Conservation (phyloP, 1,140 invertebrate species). For the Tachypleus tridentatus region DNA sequence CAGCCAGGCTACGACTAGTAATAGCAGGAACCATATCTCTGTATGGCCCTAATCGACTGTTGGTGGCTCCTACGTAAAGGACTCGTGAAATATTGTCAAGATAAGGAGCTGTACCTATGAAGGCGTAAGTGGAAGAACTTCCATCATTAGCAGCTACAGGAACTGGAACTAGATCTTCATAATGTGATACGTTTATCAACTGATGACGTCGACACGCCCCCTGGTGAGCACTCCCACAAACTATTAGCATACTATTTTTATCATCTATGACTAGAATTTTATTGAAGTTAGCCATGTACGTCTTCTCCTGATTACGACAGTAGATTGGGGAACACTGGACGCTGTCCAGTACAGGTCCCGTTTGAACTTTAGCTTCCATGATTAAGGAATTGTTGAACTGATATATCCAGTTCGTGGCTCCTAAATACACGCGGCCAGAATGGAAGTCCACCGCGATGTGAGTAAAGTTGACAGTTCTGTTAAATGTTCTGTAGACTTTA, state of each 20-base stretch:
- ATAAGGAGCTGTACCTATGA: constrained; percentile 81
- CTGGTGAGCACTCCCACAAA: constrained; percentile 75
- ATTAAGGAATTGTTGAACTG: constrained; percentile 60
- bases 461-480: constrained; percentile 32
- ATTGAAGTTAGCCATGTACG: constrained; percentile 68
- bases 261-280: constrained; percentile 82
- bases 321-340: constrained; percentile 72
- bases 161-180: constrained; percentile 56
- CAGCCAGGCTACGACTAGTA: constrained; percentile 65
- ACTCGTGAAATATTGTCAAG: constrained; percentile 52
- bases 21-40: constrained; percentile 87
- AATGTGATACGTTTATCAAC: constrained; percentile 61
- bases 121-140: constrained; percentile 78
- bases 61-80: constrained; percentile 86
- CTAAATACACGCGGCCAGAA: constrained; percentile 54
- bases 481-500: constrained; percentile 25
- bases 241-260: constrained; percentile 62
- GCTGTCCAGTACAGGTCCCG: constrained; percentile 69
- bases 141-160: constrained; percentile 87
- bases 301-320: constrained; percentile 46
- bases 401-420: constrained; percentile 68
- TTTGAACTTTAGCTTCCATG: constrained; percentile 49
- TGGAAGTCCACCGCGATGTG: constrained; percentile 49
- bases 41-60: constrained; percentile 81
- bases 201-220: constrained; percentile 78